A percentile compares a stretch with the other conserved stretches of the same genome.
phyloP scores from a whole-genome alignment of 2,113 vertebrate species.

The Actinemys pallida region DNA sequence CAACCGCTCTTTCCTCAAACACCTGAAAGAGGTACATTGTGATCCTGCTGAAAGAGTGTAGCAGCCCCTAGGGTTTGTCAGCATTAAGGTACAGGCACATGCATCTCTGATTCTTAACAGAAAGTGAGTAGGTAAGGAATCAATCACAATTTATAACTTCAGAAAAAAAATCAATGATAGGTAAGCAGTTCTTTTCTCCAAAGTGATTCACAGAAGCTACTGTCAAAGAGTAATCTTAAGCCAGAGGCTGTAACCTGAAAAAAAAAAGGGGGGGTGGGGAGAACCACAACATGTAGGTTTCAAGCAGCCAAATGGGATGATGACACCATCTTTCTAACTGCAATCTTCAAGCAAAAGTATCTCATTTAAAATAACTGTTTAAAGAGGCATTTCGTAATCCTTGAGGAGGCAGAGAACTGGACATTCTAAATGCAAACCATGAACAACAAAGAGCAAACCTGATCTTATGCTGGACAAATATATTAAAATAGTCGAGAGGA shows the following conservation, averaged over 20 bases:
- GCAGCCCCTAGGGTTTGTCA: neutral
- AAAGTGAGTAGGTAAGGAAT: neutral
- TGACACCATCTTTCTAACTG: neutral
- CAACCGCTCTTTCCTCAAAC: neutral
- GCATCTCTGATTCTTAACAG: neutral
- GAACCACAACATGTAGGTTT: accelerated
- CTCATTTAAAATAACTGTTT: conserved; percentile 37
- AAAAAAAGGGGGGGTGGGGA: too few relatives aligned
- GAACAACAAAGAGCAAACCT: neutral
- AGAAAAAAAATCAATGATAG: neutral
- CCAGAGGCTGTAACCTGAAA: neutral
- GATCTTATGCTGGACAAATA: neutral
- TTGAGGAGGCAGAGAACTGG: neutral
- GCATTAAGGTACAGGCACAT: accelerated
- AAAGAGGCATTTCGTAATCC: neutral
- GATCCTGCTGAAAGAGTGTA: neutral
- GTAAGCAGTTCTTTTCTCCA: neutral
- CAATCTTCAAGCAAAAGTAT: neutral
- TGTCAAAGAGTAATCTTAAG: neutral
- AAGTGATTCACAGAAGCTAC: neutral
- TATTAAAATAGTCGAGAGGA: conserved; percentile 4
- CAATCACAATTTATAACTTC: neutral
- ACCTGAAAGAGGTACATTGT: neutral
- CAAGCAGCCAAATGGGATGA: neutral
- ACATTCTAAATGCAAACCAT: neutral